phyloP scores from a whole-genome alignment of 2,888 invertebrate species.

The Drosophila hamatofila region DNA sequence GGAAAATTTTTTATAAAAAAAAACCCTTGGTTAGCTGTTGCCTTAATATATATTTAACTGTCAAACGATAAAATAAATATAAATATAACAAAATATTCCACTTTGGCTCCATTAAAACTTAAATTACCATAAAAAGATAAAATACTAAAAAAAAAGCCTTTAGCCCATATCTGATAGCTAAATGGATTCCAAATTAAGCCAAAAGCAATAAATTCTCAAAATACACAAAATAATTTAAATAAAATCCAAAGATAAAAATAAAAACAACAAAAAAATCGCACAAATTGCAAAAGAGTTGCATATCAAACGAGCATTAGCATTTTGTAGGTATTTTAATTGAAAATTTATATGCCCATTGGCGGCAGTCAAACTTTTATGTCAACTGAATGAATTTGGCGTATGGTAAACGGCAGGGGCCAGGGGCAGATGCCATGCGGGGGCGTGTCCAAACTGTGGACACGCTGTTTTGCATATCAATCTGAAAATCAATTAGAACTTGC shows the following conservation, averaged over 20 bases:
- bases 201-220: conserved; percentile 27
- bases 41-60: background rate
- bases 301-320: conserved; percentile 68
- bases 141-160: background rate
- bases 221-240: conserved; percentile 1
- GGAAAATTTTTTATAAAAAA: too few relatives aligned
- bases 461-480: conserved; percentile 81
- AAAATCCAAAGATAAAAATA: background rate
- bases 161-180: background rate
- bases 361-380: conserved; percentile 57
- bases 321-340: conserved; percentile 72
- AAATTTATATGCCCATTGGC: conserved; percentile 65
- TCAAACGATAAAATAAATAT: too few relatives aligned
- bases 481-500: conserved; percentile 81
- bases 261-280: conserved; percentile 1
- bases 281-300: conserved; percentile 69
- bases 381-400: conserved; percentile 35
- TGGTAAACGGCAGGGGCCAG: background rate
- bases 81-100: too few relatives aligned
- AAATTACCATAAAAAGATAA: background rate
- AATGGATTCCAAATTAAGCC: background rate
- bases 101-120: background rate
- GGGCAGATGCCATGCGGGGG: background rate
- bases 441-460: conserved; percentile 42
- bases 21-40: background rate